Evolutionary conservation across 1,140 invertebrate species (phyloP), one percentile per base, ranked within the genome.

Genomic region (Limonius californicus): DNA sequence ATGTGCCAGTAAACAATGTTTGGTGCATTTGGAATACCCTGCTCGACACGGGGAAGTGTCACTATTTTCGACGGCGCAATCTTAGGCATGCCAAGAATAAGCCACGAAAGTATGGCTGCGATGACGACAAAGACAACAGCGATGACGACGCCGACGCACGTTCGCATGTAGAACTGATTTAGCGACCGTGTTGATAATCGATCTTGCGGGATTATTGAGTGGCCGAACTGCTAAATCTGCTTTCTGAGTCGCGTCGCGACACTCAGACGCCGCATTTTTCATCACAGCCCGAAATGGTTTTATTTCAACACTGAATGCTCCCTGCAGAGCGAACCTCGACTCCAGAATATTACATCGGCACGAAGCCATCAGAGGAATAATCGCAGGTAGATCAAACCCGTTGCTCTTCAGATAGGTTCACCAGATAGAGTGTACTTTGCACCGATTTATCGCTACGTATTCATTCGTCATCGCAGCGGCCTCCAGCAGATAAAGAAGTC

Each of bases 51-150:
- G 75, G 74, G 67, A 77, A 77, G 73, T 76, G 75, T 73, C 77
- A 79, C 77, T 80, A 80, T 80, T 80, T 80, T 75, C 80, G 78
- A 79, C 74, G 77, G 47, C 39, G 45, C 55, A 30, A 61, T 58
- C 54, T 15, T 45, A 60, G 56, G 35, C 56, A 42, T 30, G 54
- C 53, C 21, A 54, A 19, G 50, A 16, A 59, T 32, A 63, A 42
- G 42, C 56, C 3, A 4, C 9, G 3, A n/a, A n/a, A 27, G 23
- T 27, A 27, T n/a, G 50, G 27, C 54, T 43, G 27, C 60, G 19
- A 43, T 16, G 42, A 43, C 42, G 42, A 43, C 42, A 43, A 43
- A n/a, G 42, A 43, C 42, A 27, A 27, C 23, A 9, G 9, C 23
- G 23, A 27, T 27, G 23, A 27, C 23, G 42, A n/a, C 16, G 45